These are phyloP conservation scores for Nesidiocoris tenuis DNA, from an alignment of 2,888 invertebrate genomes.

Conservation along the genomic window DNA sequence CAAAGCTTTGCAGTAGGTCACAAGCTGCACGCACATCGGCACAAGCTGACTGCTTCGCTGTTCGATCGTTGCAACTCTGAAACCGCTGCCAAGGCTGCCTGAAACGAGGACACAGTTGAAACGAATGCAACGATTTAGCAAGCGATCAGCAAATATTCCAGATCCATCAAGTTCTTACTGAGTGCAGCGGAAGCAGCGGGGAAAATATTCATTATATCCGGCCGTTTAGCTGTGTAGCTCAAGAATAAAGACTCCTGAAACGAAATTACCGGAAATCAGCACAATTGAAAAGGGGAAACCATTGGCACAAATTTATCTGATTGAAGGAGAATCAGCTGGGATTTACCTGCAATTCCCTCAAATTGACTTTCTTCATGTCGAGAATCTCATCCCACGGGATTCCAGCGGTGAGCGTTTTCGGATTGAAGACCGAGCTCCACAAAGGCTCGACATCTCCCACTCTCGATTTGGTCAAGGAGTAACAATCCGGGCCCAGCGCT, in stretches of 20 bases:
- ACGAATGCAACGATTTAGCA: too few relatives aligned
- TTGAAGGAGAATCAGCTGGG: too few relatives aligned
- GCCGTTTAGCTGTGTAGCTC: slow-evolving; percentile 65
- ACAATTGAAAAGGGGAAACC: not conserved
- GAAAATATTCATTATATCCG: slow-evolving; percentile 59
- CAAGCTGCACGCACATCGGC: slow-evolving; percentile 55
- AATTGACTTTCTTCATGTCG: slow-evolving; percentile 53
- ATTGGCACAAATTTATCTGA: too few relatives aligned
- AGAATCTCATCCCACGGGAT: slow-evolving; percentile 65
- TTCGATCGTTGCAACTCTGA: slow-evolving; percentile 56
- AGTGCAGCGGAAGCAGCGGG: slow-evolving; percentile 54
- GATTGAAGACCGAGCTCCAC: slow-evolving; percentile 57
- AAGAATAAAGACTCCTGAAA: slow-evolving; percentile 63
- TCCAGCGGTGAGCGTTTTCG: slow-evolving; percentile 57
- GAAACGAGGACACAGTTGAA: too few relatives aligned
- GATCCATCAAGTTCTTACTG: too few relatives aligned
- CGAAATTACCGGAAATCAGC: slow-evolving; percentile 54
- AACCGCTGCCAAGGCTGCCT: slow-evolving; percentile 53
- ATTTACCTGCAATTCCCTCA: slow-evolving; percentile 52
- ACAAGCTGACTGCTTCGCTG: slow-evolving; percentile 57
- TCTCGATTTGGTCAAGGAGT: slow-evolving; percentile 57
- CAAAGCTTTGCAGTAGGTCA: slow-evolving; percentile 46
- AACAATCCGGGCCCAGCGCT: slow-evolving; percentile 59
- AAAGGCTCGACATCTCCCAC: slow-evolving; percentile 59
- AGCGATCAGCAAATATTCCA: too few relatives aligned